Conservation (phyloP, 2,113 vertebrate species). For the Pygoscelis antarcticus region DNA sequence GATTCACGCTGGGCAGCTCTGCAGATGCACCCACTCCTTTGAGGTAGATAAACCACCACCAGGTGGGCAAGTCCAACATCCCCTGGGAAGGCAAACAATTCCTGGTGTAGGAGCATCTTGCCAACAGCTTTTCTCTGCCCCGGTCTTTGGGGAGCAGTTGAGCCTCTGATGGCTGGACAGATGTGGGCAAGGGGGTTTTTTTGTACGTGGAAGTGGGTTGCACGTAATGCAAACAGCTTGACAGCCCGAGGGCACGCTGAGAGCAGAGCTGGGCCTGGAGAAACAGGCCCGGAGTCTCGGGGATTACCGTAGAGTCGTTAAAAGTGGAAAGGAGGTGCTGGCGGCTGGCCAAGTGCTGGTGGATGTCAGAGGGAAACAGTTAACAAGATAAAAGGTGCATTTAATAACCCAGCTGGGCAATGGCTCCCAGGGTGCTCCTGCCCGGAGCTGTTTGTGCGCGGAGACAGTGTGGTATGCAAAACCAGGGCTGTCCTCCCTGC, state of each 20-base stretch:
- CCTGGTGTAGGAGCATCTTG: not conserved
- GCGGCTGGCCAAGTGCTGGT: not conserved
- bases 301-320: not conserved
- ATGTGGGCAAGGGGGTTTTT: not conserved
- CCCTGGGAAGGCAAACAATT: not conserved
- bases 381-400: not conserved
- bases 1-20: not conserved
- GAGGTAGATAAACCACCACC: not conserved
- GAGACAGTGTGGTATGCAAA: not conserved
- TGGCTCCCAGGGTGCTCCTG: not conserved
- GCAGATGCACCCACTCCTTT: not conserved
- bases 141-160: not conserved
- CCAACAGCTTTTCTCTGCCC: not conserved
- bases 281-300: not conserved
- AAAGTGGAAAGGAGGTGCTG: not conserved
- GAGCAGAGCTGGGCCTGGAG: not conserved
- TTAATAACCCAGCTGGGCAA: not conserved
- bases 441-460: not conserved
- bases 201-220: fast-evolving
- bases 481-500: not conserved
- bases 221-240: not conserved
- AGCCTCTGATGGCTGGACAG: not conserved
- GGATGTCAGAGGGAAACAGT: not conserved
- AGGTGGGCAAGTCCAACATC: not conserved
- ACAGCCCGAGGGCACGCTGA: not conserved